phyloP scores from a whole-genome alignment of 1,140 invertebrate genomes.

The Kradibia gibbosae region DNA sequence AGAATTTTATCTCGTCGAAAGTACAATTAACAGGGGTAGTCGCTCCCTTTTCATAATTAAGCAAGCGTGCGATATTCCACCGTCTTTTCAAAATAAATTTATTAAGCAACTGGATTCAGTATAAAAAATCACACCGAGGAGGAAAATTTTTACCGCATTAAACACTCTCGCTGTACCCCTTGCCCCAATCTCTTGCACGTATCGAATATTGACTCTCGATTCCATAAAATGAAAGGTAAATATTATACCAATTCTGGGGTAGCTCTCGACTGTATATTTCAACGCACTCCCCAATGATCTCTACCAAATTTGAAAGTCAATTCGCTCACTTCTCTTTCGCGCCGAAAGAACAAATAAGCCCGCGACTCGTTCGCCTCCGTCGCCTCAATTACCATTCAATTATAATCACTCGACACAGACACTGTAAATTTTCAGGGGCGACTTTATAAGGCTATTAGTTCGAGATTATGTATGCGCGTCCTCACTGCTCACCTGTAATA shows the following conservation, averaged over 20 bases:
- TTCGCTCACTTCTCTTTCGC: neutral
- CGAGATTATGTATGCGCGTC: neutral
- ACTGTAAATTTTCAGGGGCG: constrained; percentile 2
- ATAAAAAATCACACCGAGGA: neutral
- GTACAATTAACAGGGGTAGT: neutral
- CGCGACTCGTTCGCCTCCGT: neutral
- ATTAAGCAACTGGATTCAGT: neutral
- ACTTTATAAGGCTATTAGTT: constrained; percentile 36
- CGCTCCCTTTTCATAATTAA: neutral
- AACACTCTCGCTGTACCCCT: neutral
- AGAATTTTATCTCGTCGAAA: constrained; percentile 20
- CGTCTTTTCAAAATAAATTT: constrained; percentile 16
- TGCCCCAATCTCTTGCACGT: neutral
- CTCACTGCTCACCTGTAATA: constrained; percentile 11
- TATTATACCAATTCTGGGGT: constrained; percentile 9
- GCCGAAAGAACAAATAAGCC: constrained; percentile 32
- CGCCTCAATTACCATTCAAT: constrained; percentile 40
- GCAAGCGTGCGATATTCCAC: neutral
- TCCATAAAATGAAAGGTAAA: constrained; percentile 36
- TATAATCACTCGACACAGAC: neutral
- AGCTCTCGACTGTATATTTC: neutral
- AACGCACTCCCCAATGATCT: neutral
- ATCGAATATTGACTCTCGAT: constrained; percentile 30
- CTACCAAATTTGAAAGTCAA: constrained; percentile 36
- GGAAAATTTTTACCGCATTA: constrained; percentile 5